Base-by-base conservation (phyloP, 2,797 vertebrate species). In the Gallinago stenura region DNA sequence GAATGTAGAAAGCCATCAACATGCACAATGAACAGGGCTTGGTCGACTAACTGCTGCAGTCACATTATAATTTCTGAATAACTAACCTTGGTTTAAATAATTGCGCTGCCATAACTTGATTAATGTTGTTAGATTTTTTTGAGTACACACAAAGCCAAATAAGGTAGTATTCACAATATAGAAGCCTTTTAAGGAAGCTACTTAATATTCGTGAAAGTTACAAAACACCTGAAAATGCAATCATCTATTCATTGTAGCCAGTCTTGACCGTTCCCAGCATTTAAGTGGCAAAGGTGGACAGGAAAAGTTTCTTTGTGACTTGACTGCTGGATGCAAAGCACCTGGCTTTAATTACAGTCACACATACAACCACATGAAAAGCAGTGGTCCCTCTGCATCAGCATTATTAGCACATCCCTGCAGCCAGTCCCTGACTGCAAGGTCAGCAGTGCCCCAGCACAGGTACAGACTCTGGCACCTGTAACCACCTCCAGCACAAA, bases 331-430 rank as follows among this genome's bases (percentile, higher is more conserved):
- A 33, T 10, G 16, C 7, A 57, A 79, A 70, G 22, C 20, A 46
- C 4, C 14, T 19, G 8, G 14, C 7, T 83, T 37, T 64, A 84
- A 41, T 61, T 20, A 39, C 26, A 76, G 25, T 37, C 5, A 0
- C 21, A 16, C 31, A 7, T 4, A 33, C 4, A 76, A 30, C 16
- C 8, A 28, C 19, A 15, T 7, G 21, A 24, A 65, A 70, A 70
- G 0, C 7, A 45, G 21, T 0, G 3, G 9, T 19, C 24, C 18
- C 53, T 25, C 31, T 30, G 28, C 24, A 57, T 7, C 37, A 48
- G 41, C 30, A 25, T 30, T 26, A 10, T 2, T 0, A 39, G 24
- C 10, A 4, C 0, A 0, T 28, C 48, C 31, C 54, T 18, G 50
- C 43, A 57, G 56, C 6, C 68, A 58, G 54, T 3, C 24, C 43